Base-by-base conservation (phyloP, 2,113 vertebrate genomes). In the Paramisgurnus dabryanus region DNA sequence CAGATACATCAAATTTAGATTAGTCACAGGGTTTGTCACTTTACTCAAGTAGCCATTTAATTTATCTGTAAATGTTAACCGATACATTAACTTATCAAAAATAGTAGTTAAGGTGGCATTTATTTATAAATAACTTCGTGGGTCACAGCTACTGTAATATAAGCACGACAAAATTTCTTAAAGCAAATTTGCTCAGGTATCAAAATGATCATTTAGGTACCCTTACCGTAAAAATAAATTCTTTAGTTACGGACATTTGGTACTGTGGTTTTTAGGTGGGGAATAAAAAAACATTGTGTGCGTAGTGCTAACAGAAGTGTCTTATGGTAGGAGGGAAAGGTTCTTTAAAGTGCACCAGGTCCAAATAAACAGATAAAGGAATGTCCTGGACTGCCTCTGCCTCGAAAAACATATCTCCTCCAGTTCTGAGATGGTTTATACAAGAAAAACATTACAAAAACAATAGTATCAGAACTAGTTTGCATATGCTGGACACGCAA, bases 371-470 rank as follows among this genome's bases (percentile, higher is more conserved):
- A 78, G 69, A 67, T 63, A 67, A 80, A 75, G 83, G 83, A 86
- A 91, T 65, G 82, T 83, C 49, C 34, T 15, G 49, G 60, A 78
- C 61, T 73, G 66, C 64, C 73, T 76, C 47, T 80, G 55, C 53
- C 60, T 67, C 2, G 15, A 67, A 43, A 76, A 64, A 50, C 60
- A 84, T 81, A 83, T 69, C 67, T 71, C 73, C 68, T 76, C 41
- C 63, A 81, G 69, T 72, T 78, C 68, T 83, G 83, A 89, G 85
- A 90, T 83, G 80, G 47, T 57, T 84, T 74, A 66, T 27, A 67
- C 41, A 22, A 18, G n/a, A 83, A 65, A 79, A 70, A 76, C 13
- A 13, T 18, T 27, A 55, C 13, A 53, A 60, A 76, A 55, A 76
- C 67, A 49, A 66, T 43, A 15, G 63, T 45, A 34, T 4, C 57